Evolutionary conservation across 2,113 vertebrate genomes (phyloP), one percentile per base, ranked within the genome.

Genomic region (Neolamprologus devosi): DNA sequence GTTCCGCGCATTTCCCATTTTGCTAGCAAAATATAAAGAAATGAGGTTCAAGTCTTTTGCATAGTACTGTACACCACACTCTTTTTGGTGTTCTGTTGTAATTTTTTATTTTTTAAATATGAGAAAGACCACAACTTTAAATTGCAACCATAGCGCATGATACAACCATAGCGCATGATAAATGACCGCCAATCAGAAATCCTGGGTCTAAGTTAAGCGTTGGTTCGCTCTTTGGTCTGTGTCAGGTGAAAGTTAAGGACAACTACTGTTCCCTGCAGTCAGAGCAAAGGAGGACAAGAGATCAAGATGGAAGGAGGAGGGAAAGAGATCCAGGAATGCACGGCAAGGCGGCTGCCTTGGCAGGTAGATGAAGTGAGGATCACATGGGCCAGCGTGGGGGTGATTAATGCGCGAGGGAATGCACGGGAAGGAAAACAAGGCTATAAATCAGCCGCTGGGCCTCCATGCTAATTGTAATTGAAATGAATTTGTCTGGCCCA

Each of bases 391-490:
- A 90, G 93, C 51, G 80, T 82, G 51, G 85, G 86, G 89, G 92
- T 96, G 95, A 96, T 95, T 96, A 95, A 96, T 96, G 95, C 75
- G 68, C 82, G 33, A 57, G 83, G 91, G 92, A 92, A 94, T 65
- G 75, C 87, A 88, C 63, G 60, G 90, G 88, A 94, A 95, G 90
- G 91, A 96, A 96, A 97, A 95, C 95, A 95, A 93, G 82, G 80
- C 89, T 85, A 96, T 97, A 95, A 96, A 97, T 97, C 96, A 96
- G 91, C 91, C 37, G 9, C 86, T 82, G 88, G 93, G 85, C 88
- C 84, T 90, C 89, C 84, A 92, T 95, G 93, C 95, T 96, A 96
- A 97, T 96, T 97, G 95, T 95, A 96, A 96, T 96, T 96, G 92
- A 96, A 96, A 96, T 95, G 88, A 95, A 96, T 96, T 95, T 93